Conservation (phyloP, 2,888 invertebrate genomes). For the Sisyra nigra region DNA sequence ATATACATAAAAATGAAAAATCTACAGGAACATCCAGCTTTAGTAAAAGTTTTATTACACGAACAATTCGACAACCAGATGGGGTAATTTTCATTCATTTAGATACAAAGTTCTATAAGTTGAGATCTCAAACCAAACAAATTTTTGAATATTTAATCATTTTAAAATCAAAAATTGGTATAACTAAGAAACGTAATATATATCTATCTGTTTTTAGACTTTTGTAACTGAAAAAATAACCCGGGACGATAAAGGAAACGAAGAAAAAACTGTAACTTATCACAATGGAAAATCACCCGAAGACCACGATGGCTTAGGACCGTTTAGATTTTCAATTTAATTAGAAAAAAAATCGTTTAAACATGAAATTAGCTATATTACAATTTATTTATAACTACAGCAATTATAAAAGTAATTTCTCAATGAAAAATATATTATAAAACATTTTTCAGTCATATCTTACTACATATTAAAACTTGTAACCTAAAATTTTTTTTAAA, state of each 20-base stretch:
- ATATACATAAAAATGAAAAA: slow-evolving; percentile 15
- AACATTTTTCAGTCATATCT: too few relatives aligned
- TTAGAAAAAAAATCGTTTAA: background rate
- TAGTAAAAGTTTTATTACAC: slow-evolving; percentile 34
- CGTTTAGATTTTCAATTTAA: slow-evolving; percentile 4
- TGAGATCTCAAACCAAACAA: too few relatives aligned
- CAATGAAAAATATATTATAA: too few relatives aligned
- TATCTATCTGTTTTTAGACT: slow-evolving; percentile 19
- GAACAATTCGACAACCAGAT: slow-evolving; percentile 36
- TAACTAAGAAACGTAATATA: too few relatives aligned
- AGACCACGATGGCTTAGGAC: slow-evolving; percentile 13
- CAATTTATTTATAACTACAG: too few relatives aligned
- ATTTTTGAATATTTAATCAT: too few relatives aligned
- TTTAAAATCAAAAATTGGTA: too few relatives aligned
- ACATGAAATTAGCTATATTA: too few relatives aligned
- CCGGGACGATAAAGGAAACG: slow-evolving; percentile 38
- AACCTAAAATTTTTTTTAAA: too few relatives aligned
- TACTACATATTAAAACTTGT: too few relatives aligned
- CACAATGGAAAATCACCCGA: slow-evolving; percentile 21
- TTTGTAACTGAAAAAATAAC: slow-evolving; percentile 36
- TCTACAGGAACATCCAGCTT: slow-evolving; percentile 21
- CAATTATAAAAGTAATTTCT: too few relatives aligned
- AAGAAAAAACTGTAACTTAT: slow-evolving; percentile 36
- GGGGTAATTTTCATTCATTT: slow-evolving; percentile 24
- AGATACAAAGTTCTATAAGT: too few relatives aligned